A percentile compares a stretch with the other conserved stretches of the same genome.
phyloP scores from a whole-genome alignment of 2,113 vertebrate species.

The Acrocephalus kingi region DNA sequence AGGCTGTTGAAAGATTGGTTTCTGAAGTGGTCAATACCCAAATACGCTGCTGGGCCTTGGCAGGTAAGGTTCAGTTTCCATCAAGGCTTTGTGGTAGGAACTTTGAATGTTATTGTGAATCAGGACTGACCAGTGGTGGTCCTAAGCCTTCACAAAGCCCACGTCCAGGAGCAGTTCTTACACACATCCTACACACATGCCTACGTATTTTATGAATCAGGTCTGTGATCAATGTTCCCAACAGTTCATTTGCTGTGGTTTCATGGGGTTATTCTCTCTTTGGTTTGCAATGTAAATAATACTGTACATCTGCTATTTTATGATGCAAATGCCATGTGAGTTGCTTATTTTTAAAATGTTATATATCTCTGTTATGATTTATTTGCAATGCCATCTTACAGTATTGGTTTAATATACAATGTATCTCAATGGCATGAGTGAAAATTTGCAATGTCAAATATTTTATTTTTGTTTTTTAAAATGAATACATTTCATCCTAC shows the following conservation, averaged over 20 bases:
- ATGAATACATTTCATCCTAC: constrained; percentile 46
- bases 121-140: neutral
- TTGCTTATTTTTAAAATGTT: constrained; percentile 67
- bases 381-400: constrained; percentile 54
- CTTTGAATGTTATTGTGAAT: neutral
- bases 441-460: constrained; percentile 61
- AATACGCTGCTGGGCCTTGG: neutral
- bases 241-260: constrained; percentile 41
- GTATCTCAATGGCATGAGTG: constrained; percentile 69
- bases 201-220: constrained; percentile 57
- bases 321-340: constrained; percentile 60
- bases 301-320: constrained; percentile 70
- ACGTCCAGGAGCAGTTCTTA: neutral
- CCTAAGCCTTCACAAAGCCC: neutral
- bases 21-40: neutral
- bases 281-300: constrained; percentile 71
- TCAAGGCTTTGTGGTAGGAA: neutral
- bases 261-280: constrained; percentile 62
- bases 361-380: constrained; percentile 41
- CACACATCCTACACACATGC: neutral
- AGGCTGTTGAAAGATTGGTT: neutral
- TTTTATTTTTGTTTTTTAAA: constrained; percentile 56
- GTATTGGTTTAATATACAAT: constrained; percentile 57
- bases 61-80: neutral
- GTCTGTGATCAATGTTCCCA: constrained; percentile 53